Percentiles rank a stretch among this genome's conserved stretches.
Evolutionary conservation across 2,888 invertebrate genomes (phyloP).

Genomic region (Acanthosepion lycidas): DNA sequence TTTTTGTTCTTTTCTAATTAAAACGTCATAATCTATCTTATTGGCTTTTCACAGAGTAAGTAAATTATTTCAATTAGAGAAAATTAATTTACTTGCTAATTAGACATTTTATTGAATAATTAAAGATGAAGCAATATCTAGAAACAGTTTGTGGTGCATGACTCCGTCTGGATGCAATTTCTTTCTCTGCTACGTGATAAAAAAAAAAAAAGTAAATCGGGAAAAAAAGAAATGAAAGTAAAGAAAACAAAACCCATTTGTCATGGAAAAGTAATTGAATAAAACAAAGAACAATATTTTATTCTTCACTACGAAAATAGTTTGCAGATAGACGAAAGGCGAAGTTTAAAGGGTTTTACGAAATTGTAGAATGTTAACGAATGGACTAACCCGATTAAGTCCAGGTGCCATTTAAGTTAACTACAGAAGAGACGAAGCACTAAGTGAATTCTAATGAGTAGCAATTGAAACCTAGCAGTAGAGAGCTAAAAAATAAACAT

Average conservation of each 20-base stretch:
- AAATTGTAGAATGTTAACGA: too few relatives aligned
- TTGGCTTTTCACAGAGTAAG: background rate
- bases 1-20: constrained; percentile 14
- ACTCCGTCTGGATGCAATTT: background rate
- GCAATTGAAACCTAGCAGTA: too few relatives aligned
- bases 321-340: background rate
- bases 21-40: background rate
- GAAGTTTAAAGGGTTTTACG: background rate
- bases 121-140: background rate
- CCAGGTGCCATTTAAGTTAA: too few relatives aligned
- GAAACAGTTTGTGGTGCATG: background rate
- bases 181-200: background rate
- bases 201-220: background rate
- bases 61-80: background rate
- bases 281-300: too few relatives aligned
- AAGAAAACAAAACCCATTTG: background rate
- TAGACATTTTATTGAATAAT: constrained; percentile 33
- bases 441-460: too few relatives aligned
- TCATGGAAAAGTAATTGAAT: background rate
- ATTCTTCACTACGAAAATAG: too few relatives aligned
- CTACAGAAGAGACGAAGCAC: too few relatives aligned
- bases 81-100: background rate
- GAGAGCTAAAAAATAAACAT: too few relatives aligned
- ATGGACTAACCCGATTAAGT: too few relatives aligned
- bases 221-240: background rate